A percentile compares a stretch with the other conserved stretches of the same genome.
Evolutionary conservation across 2,113 vertebrate genomes (phyloP).

Genomic region (Turnix velox): DNA sequence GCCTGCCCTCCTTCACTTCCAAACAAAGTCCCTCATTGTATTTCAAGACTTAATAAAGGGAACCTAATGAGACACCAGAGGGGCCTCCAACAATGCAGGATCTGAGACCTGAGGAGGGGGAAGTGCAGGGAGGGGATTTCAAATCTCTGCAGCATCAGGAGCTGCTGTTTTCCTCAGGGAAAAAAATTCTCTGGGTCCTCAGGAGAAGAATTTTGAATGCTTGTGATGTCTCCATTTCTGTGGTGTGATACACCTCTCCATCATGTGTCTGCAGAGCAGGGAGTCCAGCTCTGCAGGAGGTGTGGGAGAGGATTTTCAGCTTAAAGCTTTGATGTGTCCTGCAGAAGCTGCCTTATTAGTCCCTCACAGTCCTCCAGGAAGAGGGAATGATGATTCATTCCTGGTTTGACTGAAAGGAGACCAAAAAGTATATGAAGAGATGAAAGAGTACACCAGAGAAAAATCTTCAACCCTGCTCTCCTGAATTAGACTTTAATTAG

Average conservation of each 20-base stretch:
- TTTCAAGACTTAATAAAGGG: background rate
- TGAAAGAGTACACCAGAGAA: background rate
- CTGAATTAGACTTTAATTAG: background rate
- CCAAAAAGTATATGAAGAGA: background rate
- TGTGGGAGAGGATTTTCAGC: background rate
- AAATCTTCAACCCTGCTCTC: background rate
- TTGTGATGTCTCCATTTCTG: background rate
- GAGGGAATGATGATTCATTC: background rate
- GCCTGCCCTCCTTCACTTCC: background rate
- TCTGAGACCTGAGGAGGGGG: background rate
- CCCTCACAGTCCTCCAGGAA: background rate
- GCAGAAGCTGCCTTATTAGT: background rate
- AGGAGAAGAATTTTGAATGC: background rate
- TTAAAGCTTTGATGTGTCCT: background rate
- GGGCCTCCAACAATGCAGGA: background rate
- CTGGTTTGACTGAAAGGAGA: background rate
- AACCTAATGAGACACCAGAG: background rate
- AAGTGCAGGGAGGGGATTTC: background rate
- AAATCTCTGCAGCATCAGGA: background rate
- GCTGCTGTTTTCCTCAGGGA: background rate
- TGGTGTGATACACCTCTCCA: background rate
- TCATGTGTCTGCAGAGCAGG: background rate
- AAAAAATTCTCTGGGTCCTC: background rate
- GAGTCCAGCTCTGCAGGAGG: background rate
- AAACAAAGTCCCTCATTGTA: background rate